phyloP scores from a whole-genome alignment of 1,140 invertebrate species.

The Reticulitermes speratus region DNA sequence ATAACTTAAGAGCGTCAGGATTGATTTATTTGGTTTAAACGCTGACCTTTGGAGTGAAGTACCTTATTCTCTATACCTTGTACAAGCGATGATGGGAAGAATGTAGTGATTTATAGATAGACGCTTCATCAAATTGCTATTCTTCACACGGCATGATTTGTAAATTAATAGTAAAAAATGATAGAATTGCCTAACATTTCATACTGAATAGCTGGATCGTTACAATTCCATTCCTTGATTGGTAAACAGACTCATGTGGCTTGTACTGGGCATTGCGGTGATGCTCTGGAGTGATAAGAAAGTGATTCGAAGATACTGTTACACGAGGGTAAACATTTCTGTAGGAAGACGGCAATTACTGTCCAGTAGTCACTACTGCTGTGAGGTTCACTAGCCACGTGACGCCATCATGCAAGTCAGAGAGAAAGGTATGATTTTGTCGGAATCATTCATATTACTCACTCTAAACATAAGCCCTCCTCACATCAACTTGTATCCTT shows the following conservation, averaged over 20 bases:
- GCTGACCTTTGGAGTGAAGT: conserved; percentile 3
- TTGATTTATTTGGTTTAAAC: conserved; percentile 3
- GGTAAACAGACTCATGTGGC: neutral
- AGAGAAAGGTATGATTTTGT: too few species aligned
- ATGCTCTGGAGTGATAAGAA: neutral
- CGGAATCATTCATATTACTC: too few species aligned
- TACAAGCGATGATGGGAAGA: conserved; percentile 15
- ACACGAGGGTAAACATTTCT: neutral
- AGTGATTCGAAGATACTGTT: neutral
- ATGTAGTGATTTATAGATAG: neutral
- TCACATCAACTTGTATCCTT: too few species aligned
- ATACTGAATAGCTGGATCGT: neutral
- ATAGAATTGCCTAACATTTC: neutral
- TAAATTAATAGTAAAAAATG: neutral
- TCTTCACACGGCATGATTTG: neutral
- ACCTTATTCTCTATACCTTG: neutral
- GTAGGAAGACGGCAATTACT: too few species aligned
- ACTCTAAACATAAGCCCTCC: too few species aligned
- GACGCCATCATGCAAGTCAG: too few species aligned
- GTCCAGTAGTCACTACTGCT: too few species aligned
- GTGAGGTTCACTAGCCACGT: too few species aligned
- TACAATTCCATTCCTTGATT: neutral
- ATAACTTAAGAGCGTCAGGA: neutral
- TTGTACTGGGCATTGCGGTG: neutral
- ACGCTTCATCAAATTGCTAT: conserved; percentile 16